These are phyloP conservation scores for Phorcus lineatus DNA, from an alignment of 2,888 invertebrate genomes.

Conservation along the genomic window DNA sequence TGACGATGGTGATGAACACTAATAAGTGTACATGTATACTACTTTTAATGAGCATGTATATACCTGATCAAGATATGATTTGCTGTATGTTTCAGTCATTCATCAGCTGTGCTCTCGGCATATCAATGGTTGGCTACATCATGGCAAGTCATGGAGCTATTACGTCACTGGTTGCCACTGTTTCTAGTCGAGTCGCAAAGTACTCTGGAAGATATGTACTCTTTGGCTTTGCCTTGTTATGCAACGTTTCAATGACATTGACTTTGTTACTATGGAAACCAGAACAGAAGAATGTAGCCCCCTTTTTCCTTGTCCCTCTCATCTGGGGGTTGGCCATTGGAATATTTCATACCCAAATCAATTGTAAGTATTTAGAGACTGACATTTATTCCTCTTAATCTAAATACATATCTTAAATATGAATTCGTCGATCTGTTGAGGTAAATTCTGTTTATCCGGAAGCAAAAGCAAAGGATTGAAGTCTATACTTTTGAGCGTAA, in stretches of 20 bases:
- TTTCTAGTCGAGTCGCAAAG: constrained; percentile 17
- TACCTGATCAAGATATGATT: too few species aligned
- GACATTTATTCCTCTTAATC: too few species aligned
- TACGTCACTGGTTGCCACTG: not conserved
- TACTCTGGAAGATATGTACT: constrained; percentile 21
- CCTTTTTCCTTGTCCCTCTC: constrained; percentile 20
- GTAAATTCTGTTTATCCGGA: too few species aligned
- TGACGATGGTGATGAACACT: too few species aligned
- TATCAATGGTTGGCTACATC: constrained; percentile 28
- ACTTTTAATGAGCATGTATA: too few species aligned
- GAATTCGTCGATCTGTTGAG: too few species aligned
- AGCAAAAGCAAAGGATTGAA: too few species aligned
- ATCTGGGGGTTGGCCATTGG: constrained; percentile 24
- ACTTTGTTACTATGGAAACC: constrained; percentile 38
- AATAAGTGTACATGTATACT: too few species aligned
- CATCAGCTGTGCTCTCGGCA: constrained; percentile 26
- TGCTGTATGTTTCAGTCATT: constrained; percentile 15
- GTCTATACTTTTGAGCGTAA: too few species aligned
- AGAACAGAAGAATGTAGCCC: not conserved
- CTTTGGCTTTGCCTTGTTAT: constrained; percentile 3
- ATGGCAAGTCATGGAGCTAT: constrained; percentile 26
- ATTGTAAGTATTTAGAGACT: constrained; percentile 21
- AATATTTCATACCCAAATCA: constrained; percentile 23
- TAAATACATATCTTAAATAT: too few species aligned
- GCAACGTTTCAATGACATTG: constrained; percentile 33